A percentile compares a stretch with the other conserved stretches of the same genome.
These are phyloP conservation scores for Aldabrachelys gigantea DNA, from an alignment of 2,113 vertebrate genomes.

Conservation along the genomic window DNA sequence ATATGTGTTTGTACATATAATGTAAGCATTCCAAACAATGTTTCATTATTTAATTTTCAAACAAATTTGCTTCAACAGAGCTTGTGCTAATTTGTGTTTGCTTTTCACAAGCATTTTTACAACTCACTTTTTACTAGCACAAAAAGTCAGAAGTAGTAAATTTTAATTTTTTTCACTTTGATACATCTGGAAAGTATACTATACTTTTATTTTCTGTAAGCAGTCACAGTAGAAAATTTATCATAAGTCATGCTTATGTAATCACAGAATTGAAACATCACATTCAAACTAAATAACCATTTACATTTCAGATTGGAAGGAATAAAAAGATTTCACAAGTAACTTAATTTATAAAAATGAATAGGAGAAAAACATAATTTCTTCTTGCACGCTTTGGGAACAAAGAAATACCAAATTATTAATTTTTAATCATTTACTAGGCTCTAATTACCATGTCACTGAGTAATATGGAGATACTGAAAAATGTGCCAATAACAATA, in stretches of 20 bases:
- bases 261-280: background rate
- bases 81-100: background rate
- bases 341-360: background rate
- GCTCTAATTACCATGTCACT: background rate
- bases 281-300: background rate
- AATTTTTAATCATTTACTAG: background rate
- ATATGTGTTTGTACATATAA: background rate
- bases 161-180: background rate
- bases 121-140: background rate
- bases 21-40: background rate
- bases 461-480: background rate
- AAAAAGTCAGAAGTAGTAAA: background rate
- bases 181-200: fast-evolving
- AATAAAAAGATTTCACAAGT: background rate
- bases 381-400: fast-evolving
- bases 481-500: background rate
- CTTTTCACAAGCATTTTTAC: background rate
- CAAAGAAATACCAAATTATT: background rate
- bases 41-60: background rate
- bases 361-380: background rate
- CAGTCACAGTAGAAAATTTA: background rate
- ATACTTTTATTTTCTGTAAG: background rate
- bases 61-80: background rate
- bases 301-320: background rate
- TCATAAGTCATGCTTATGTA: background rate